Percentiles rank a stretch among this genome's conserved stretches.
Evolutionary conservation across 2,797 vertebrate genomes (phyloP).

Genomic region (Sebastes iracundus): DNA sequence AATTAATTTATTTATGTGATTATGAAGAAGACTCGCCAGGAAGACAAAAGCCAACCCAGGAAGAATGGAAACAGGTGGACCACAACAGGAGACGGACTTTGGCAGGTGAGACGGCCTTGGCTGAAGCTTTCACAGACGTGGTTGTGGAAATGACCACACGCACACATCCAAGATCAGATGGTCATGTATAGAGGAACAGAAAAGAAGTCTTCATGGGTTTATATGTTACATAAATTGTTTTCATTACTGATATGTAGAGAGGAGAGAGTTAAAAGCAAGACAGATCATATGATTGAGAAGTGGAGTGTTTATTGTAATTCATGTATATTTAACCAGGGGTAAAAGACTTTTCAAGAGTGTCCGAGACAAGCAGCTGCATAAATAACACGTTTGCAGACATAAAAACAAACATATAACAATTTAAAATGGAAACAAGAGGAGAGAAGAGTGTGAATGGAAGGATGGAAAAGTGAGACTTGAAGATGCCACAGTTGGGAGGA

Average conservation of each 20-base stretch:
- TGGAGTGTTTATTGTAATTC: not conserved
- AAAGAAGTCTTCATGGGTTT: not conserved
- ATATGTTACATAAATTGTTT: not conserved
- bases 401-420: not conserved
- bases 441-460: not conserved
- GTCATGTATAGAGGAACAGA: not conserved
- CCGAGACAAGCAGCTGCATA: not conserved
- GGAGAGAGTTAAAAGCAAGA: not conserved
- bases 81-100: not conserved
- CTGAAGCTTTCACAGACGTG: not conserved
- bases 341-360: not conserved
- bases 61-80: conserved; percentile 9
- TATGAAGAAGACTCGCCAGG: not conserved
- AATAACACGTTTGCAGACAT: not conserved
- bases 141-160: not conserved
- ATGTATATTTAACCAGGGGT: not conserved
- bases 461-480: not conserved
- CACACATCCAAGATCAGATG: not conserved
- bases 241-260: not conserved
- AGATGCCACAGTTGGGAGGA: not conserved
- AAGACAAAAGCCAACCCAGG: not conserved
- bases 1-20: not conserved
- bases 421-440: not conserved
- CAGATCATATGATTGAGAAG: too few species aligned
- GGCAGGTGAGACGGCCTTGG: not conserved